Evolutionary conservation across 2,113 vertebrate genomes (phyloP).

Genomic region (Saimiri boliviensis): DNA sequence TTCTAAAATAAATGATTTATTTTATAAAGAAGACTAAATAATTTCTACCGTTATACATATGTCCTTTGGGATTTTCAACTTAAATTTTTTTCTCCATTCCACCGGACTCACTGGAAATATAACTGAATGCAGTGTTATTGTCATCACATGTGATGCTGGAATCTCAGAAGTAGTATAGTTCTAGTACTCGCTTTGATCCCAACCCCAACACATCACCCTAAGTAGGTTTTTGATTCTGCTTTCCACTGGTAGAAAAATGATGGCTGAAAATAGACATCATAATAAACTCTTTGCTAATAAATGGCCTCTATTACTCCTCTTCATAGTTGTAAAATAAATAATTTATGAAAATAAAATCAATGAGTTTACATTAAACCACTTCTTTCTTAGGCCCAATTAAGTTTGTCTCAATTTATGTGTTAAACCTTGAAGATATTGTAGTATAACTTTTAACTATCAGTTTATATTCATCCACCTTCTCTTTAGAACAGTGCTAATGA

Average conservation of each 20-base stretch:
- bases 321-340: not conserved
- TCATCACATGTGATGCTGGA: fast-evolving
- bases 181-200: not conserved
- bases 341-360: not conserved
- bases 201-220: not conserved
- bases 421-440: not conserved
- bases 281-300: not conserved
- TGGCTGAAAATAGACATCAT: not conserved
- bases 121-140: not conserved
- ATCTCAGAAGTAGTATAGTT: not conserved
- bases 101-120: not conserved
- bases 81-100: not conserved
- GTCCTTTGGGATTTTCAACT: not conserved
- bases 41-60: not conserved
- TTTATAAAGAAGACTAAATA: not conserved
- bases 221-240: not conserved
- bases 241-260: not conserved
- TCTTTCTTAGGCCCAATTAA: not conserved
- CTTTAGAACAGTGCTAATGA: not conserved
- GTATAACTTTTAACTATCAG: not conserved
- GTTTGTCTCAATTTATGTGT: not conserved
- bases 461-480: too few relatives aligned
- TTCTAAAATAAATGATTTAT: not conserved
- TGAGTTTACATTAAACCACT: not conserved
- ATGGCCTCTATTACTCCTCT: not conserved